Conservation (phyloP, 1,140 invertebrate species). For the Phocides pigmalion region DNA sequence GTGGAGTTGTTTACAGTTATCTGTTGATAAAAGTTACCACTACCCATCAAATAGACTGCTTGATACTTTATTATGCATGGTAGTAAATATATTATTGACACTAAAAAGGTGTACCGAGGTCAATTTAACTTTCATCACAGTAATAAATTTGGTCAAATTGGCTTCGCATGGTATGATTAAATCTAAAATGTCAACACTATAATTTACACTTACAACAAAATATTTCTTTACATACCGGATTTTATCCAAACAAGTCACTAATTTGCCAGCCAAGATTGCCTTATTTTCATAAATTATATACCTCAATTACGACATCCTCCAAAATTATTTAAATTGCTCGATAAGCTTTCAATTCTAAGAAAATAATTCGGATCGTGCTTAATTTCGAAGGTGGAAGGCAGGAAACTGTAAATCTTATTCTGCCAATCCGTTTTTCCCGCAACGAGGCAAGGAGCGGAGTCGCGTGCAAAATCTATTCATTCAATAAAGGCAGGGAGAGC, state of each 20-base stretch:
- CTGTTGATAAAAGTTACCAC: too few species aligned
- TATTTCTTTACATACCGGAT: not conserved
- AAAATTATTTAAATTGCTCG: conserved; percentile 30
- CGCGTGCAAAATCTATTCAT: conserved; percentile 35
- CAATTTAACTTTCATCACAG: too few species aligned
- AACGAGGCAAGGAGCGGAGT: conserved; percentile 21
- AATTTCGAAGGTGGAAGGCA: conserved; percentile 31
- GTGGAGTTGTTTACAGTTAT: too few species aligned
- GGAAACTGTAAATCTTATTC: conserved; percentile 34
- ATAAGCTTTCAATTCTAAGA: conserved; percentile 29
- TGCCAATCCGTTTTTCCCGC: conserved; percentile 26
- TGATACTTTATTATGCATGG: too few species aligned
- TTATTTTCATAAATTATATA: conserved; percentile 23
- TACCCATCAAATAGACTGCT: too few species aligned
- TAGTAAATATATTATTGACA: too few species aligned
- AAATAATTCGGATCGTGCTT: conserved; percentile 20
- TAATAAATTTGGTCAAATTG: too few species aligned
- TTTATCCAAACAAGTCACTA: not conserved
- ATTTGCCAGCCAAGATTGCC: conserved; percentile 13
- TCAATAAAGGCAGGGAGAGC: conserved; percentile 31
- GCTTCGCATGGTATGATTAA: too few species aligned
- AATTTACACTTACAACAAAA: too few species aligned
- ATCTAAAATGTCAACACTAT: too few species aligned
- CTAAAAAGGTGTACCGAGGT: too few species aligned
- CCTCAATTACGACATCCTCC: not conserved